Conservation (phyloP, 2,888 invertebrate genomes). For the Halictus ligatus region DNA sequence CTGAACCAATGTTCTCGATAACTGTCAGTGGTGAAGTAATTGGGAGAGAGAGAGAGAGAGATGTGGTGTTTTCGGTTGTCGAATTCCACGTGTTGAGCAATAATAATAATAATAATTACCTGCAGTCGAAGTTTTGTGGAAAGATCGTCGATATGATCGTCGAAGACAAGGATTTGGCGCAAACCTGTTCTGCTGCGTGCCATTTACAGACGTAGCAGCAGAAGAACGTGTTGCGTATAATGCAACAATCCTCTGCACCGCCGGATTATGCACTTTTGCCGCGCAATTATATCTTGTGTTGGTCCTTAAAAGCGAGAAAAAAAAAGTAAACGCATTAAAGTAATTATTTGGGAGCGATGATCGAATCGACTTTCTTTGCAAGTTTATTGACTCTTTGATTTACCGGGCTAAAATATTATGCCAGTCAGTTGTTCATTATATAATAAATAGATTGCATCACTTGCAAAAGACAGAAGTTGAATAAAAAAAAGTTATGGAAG, state of each 20-base stretch:
- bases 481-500: too few relatives aligned
- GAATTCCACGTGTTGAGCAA: neutral
- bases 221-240: neutral
- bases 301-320: neutral
- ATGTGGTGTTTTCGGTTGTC: neutral
- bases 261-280: neutral
- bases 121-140: conserved; percentile 5
- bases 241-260: neutral
- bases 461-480: too few relatives aligned
- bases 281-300: neutral
- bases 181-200: conserved; percentile 24
- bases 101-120: conserved; percentile 4
- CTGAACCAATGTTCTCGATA: too few relatives aligned
- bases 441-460: too few relatives aligned
- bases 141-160: neutral
- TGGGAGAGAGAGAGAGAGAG: too few relatives aligned
- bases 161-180: conserved; percentile 2
- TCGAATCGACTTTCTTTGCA: neutral
- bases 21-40: neutral
- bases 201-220: conserved; percentile 17
- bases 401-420: neutral
- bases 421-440: too few relatives aligned
- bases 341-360: neutral
- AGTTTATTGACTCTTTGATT: neutral
- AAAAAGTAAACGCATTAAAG: neutral